Base-by-base conservation (phyloP, 2,113 vertebrate species). In the Perccottus glenii region DNA sequence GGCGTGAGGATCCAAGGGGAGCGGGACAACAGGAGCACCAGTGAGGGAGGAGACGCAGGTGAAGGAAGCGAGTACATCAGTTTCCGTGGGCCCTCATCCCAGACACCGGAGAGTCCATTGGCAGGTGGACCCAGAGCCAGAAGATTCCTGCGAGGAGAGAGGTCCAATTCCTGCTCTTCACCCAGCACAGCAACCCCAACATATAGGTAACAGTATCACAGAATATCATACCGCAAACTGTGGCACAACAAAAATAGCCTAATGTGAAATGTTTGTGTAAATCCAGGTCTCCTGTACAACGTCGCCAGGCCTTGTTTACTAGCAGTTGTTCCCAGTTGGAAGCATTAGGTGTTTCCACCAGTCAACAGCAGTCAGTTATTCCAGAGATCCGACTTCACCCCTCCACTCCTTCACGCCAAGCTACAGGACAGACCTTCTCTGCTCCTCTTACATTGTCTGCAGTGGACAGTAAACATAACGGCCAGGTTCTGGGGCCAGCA, bases 101-200 rank as follows among this genome's bases (percentile, higher is more conserved):
- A 94, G 43, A 82, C 90, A 2, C 85, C 87, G 1, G 91, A 91
- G 60, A 90, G 90, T 66, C 93, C 73, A 14, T 73, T 1, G 74
- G 85, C 86, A 49, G 92, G 93, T 67, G 91, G 93, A 40, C 92
- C 92, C 1, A 82, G 89, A 64, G 92, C 94, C 4, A 89, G 85
- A 57, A 89, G 88, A 7, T 95, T 94, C 5, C 86, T 84, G 9
- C 85, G 96, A 15, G 94, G 95, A 0, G 96, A 96, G 15, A 92
- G 97, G 32, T 98, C 96, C 67, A 95, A 95, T 43, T 99, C 97
- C 67, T 99, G 96, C 88, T 97, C 96, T 7, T 95, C 96, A 0
- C 94, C 95, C 0, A 96, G 94, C 70, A 92, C 94, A 0, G 88
- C 87, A 8, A 91, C 90, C 68, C 78, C 76, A 70, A 90, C 91